Evolutionary conservation across 2,888 invertebrate species (phyloP).

Genomic region (Druceiella hillmani): DNA sequence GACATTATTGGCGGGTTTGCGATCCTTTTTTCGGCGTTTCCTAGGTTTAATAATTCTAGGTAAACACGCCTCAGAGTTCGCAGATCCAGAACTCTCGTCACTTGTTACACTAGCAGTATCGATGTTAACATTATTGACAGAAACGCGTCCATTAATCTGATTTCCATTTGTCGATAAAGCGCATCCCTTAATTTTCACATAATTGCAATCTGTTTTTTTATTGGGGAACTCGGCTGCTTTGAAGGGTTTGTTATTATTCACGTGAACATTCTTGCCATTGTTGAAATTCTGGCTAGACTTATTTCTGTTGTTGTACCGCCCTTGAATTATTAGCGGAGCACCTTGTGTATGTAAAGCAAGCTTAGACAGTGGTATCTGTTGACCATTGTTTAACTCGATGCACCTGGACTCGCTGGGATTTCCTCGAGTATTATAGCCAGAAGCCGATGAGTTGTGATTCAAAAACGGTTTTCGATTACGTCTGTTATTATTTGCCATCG

Average conservation of each 20-base stretch:
- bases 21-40: slow-evolving; percentile 84
- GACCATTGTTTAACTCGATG: slow-evolving; percentile 31
- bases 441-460: slow-evolving; percentile 6
- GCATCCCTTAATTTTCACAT: too few species aligned
- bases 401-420: slow-evolving; percentile 27
- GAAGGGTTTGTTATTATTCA: too few species aligned
- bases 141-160: too few species aligned
- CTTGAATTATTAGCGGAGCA: slow-evolving; percentile 73
- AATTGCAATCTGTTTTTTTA: too few species aligned
- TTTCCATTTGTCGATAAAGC: too few species aligned
- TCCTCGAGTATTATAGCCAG: too few species aligned
- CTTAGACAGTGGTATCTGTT: slow-evolving; percentile 58
- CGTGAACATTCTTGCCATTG: slow-evolving; percentile 24
- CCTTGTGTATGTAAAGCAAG: slow-evolving; percentile 81
- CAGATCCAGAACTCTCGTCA: slow-evolving; percentile 68
- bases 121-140: too few species aligned
- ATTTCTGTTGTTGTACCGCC: slow-evolving; percentile 52
- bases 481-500: slow-evolving; percentile 64
- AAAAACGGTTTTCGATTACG: slow-evolving; percentile 27
- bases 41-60: slow-evolving; percentile 86
- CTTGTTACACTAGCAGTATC: slow-evolving; percentile 70
- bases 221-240: too few species aligned
- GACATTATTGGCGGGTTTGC: slow-evolving; percentile 61
- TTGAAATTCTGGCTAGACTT: too few species aligned
- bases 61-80: slow-evolving; percentile 66